Evolutionary conservation across 2,113 vertebrate species (phyloP), one percentile per base, ranked within the genome.

Genomic region (Sceloporus tristichus): DNA sequence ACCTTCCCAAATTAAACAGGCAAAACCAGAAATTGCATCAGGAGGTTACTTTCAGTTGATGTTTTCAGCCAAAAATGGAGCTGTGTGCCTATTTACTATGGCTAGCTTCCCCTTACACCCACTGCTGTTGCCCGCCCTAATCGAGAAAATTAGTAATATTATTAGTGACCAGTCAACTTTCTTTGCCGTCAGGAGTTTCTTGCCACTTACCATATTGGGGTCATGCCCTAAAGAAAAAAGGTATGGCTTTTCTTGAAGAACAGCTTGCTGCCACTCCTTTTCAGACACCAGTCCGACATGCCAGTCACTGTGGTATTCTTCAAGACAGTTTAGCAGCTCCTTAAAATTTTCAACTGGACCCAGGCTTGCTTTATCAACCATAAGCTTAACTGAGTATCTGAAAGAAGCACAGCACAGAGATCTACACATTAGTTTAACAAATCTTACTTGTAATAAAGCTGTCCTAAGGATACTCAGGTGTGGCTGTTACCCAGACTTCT

Each of bases 341-440:
- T 97, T 94, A n/a, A 97, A 97, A 89, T 97, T 96, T 96, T 98
- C 98, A 85, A 98, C 90, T 0, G 98, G 97, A 59, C 98, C 98
- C 84, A 99, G 96, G 94, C 98, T 99, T 59, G 98, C 98, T 95
- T 99, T 98, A 95, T 99, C 99, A 95, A 99, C 96, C 97, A 99
- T 98, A 34, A 99, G 95, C 94, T 99, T 99, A 89, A 99, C 98
- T 89, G 98, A 98, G 85, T 98, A 99, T 94, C 99, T 99, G 94
- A 88, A 93, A 93, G 87, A 91, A 34, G 79, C n/a, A 91, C 2
- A 94, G 79, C 11, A 25, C 34, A 25, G 7, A 27, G 14, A 25
- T 14, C 18, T 59, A 40, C 13, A 3, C 11, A 18, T 10, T 34
- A 27, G 62, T 38, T 18, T 62, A 18, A 23, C 29, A 75, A 27